Evolutionary conservation across 2,888 invertebrate species (phyloP), one percentile per base, ranked within the genome.

Genomic region (Acanthacorydalis orientalis): DNA sequence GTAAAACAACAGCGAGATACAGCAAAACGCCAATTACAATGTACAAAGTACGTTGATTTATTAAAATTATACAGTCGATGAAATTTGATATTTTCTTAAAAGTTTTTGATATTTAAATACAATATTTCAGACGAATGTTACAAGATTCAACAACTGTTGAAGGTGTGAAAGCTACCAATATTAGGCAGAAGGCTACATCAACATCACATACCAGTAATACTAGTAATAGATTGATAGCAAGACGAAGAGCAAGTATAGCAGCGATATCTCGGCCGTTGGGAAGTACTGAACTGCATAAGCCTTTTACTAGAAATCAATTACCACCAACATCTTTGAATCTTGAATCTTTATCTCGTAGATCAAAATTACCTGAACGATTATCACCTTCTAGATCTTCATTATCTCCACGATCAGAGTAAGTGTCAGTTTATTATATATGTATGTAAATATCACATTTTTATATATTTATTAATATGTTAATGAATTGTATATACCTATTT

Each of bases 231-330:
- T 14, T 58, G 58, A 61, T 67, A 51, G 63, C 66, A 54, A 65
- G 61, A 55, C 63, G 73, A 56, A 62, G 74, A 53, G 73, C 73
- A 46, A 74, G 73, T 55, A 70, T 74, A 50, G 72, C 73, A 7
- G 68, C 70, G 46, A 67, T 72, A 51, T 64, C 68, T 15, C 67
- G 70, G 54, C 65, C 67, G 31, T 60, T 65, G 48, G 60, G 59
- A 51, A 58, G 49, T 48, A 53, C 56, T 23, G 60, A 58, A 51
- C 63, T 61, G 40, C 46, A 37, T 12, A 35, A 15, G 35, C 43
- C n/a, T 40, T 39, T 32, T 14, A 31, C 14, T 23, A 12, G 31
- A 40, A 31, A 33, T 39, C 39, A 40, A 11, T 32, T 16, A 39
- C 33, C 39, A 9, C 35, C 46, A 31, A 23, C 46, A 40, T 32